A percentile compares a stretch with the other conserved stretches of the same genome.
Evolutionary conservation across 2,113 vertebrate genomes (phyloP).

Genomic region (Pionites leucogaster): DNA sequence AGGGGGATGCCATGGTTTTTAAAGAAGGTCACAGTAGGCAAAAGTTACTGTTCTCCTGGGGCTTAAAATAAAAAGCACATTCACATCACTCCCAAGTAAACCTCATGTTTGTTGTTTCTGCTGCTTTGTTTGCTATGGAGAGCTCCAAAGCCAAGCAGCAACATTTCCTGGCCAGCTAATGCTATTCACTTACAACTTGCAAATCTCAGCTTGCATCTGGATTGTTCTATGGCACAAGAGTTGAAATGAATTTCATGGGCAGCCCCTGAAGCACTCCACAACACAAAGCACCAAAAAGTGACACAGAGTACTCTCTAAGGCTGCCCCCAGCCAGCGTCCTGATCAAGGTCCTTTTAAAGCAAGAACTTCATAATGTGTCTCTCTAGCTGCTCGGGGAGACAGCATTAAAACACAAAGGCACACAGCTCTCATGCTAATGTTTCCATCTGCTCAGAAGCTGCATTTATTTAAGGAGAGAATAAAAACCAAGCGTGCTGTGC

Average conservation of each 20-base stretch:
- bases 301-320: background rate
- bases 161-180: background rate
- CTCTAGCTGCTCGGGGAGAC: background rate
- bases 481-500: background rate
- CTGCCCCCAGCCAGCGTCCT: background rate
- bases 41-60: background rate
- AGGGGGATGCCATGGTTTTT: background rate
- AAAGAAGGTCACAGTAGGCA: background rate
- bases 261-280: background rate
- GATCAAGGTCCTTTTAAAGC: background rate
- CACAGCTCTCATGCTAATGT: background rate
- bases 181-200: background rate
- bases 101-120: background rate
- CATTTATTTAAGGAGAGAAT: slow-evolving; percentile 15
- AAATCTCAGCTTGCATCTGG: background rate
- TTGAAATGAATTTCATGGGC: background rate
- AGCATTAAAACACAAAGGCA: slow-evolving; percentile 4
- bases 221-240: background rate
- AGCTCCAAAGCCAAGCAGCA: background rate
- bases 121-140: background rate
- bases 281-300: background rate
- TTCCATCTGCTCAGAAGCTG: slow-evolving; percentile 18
- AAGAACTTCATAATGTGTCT: background rate
- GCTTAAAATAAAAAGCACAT: background rate
- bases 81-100: background rate